Evolutionary conservation across 2,113 vertebrate genomes (phyloP).

Genomic region (Lathamus discolor): DNA sequence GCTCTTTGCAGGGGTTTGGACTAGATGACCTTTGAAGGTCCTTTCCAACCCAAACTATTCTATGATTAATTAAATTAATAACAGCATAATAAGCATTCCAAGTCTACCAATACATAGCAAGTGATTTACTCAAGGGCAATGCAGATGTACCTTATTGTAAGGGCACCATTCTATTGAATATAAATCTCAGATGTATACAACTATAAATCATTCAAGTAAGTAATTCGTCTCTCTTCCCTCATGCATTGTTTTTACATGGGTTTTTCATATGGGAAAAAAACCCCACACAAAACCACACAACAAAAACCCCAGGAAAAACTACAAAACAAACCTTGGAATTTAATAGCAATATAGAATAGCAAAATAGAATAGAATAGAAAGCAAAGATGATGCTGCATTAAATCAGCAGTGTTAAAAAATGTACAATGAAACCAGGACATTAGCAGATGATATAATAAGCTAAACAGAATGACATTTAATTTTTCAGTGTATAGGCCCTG

Average conservation of each 20-base stretch:
- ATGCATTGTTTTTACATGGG: background rate
- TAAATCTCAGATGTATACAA: background rate
- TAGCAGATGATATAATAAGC: background rate
- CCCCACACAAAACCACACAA: background rate
- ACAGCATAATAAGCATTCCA: background rate
- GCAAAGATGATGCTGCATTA: background rate
- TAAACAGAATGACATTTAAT: background rate
- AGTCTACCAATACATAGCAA: background rate
- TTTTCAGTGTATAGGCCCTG: background rate
- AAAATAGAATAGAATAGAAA: too few relatives aligned
- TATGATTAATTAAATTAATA: slow-evolving; percentile 7
- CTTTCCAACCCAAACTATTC: background rate
- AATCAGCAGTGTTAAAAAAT: background rate
- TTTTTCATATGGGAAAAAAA: background rate
- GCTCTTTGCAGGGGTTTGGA: background rate
- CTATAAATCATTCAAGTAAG: background rate
- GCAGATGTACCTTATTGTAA: background rate
- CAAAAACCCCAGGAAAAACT: background rate
- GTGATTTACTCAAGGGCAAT: background rate
- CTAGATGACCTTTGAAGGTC: background rate
- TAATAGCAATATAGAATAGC: too few relatives aligned
- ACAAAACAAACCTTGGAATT: background rate
- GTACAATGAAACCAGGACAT: background rate
- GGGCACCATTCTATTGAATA: background rate
- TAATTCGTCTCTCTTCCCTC: background rate